phyloP scores from a whole-genome alignment of 2,888 invertebrate genomes.

The Ennomos fuscantarius region DNA sequence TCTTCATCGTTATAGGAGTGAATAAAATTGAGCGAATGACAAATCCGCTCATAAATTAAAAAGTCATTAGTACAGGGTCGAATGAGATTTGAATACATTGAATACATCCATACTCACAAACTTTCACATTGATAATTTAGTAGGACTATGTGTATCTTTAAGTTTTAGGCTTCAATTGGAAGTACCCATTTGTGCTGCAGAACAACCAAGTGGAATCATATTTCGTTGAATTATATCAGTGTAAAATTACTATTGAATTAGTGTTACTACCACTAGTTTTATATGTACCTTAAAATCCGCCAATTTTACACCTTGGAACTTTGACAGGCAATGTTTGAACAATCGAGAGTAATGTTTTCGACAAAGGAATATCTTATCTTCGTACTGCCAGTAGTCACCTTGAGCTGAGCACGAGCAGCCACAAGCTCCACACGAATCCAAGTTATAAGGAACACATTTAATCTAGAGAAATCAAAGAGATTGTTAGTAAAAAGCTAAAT shows the following conservation, averaged over 20 bases:
- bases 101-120: too few species aligned
- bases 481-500: conserved; percentile 3
- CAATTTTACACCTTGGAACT: conserved; percentile 72
- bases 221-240: background rate
- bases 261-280: conserved; percentile 1
- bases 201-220: too few species aligned
- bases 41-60: too few species aligned
- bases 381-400: conserved; percentile 86
- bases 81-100: too few species aligned
- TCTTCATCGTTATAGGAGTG: too few species aligned
- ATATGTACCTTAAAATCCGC: conserved; percentile 73
- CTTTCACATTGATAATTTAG: too few species aligned
- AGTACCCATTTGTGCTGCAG: too few species aligned
- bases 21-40: too few species aligned
- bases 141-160: too few species aligned
- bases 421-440: conserved; percentile 74
- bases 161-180: too few species aligned
- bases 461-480: conserved; percentile 55
- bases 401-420: conserved; percentile 76
- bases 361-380: conserved; percentile 76
- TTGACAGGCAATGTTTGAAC: conserved; percentile 73
- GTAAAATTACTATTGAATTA: background rate
- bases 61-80: too few species aligned
- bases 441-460: conserved; percentile 81
- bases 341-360: conserved; percentile 70